These are phyloP conservation scores for Zygothrica quintamaculata DNA, from an alignment of 2,888 invertebrate genomes.

Conservation along the genomic window DNA sequence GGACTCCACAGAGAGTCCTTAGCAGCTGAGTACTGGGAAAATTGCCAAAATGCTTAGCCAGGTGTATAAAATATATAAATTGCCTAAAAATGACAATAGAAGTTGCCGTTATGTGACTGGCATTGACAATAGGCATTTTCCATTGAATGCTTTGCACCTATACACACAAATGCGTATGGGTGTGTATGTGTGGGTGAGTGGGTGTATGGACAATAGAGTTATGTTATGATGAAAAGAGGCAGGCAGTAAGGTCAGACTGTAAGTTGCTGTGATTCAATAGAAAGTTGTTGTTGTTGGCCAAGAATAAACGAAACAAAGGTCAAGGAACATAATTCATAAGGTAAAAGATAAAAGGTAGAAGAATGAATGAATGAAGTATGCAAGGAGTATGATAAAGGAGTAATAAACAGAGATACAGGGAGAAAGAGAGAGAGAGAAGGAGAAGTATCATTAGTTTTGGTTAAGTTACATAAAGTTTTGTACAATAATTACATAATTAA, in stretches of 20 bases:
- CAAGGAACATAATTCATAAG: not conserved
- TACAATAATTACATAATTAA: conserved; percentile 71
- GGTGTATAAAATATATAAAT: conserved; percentile 76
- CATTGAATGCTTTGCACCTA: too few relatives aligned
- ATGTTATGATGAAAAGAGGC: too few relatives aligned
- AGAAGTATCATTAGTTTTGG: conserved; percentile 24
- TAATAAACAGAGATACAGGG: not conserved
- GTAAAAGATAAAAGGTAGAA: not conserved
- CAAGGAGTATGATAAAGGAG: not conserved
- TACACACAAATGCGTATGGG: conserved; percentile 16
- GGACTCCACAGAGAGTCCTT: not conserved
- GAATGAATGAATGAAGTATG: too few relatives aligned
- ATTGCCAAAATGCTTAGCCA: conserved; percentile 65
- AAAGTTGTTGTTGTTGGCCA: not conserved
- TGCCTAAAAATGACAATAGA: conserved; percentile 57
- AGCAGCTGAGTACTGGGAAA: conserved; percentile 16
- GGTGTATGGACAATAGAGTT: not conserved
- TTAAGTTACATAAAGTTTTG: conserved; percentile 11
- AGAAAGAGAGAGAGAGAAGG: not conserved
- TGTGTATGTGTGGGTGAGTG: not conserved
- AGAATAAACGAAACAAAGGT: not conserved
- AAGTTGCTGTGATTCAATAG: not conserved
- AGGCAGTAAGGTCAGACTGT: too few relatives aligned
- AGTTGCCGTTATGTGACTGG: conserved; percentile 50
- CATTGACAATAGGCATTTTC: conserved; percentile 41